A percentile compares a stretch with the other conserved stretches of the same genome.
Evolutionary conservation across 2,888 invertebrate genomes (phyloP).

Genomic region (Oscheius sp.): DNA sequence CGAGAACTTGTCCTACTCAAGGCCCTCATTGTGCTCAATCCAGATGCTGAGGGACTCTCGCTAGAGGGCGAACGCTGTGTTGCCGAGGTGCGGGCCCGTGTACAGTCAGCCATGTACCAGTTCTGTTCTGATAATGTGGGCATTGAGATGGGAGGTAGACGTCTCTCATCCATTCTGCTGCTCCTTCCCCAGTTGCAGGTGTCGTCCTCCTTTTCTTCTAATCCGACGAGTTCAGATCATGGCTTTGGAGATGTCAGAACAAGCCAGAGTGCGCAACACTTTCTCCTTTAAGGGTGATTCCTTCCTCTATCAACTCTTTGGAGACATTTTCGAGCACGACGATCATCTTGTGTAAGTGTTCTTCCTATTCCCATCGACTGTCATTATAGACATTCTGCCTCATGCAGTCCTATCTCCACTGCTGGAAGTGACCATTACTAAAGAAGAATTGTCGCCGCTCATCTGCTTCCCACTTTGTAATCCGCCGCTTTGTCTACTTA

Average conservation of each 20-base stretch:
- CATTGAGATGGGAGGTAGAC: constrained; percentile 50
- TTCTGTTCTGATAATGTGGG: constrained; percentile 44
- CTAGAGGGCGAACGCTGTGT: constrained; percentile 49
- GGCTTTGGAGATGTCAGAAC: constrained; percentile 63
- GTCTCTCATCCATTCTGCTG: constrained; percentile 64
- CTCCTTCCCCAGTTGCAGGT: constrained; percentile 66
- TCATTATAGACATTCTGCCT: constrained; percentile 47
- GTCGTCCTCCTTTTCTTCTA: constrained; percentile 11
- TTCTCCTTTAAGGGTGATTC: constrained; percentile 55
- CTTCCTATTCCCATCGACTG: neutral
- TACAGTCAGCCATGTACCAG: constrained; percentile 64
- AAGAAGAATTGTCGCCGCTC: neutral
- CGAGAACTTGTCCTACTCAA: constrained; percentile 64
- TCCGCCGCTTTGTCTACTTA: neutral
- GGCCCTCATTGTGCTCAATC: constrained; percentile 59
- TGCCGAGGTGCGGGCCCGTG: constrained; percentile 55
- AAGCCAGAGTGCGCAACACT: constrained; percentile 62
- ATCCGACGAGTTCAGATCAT: constrained; percentile 48
- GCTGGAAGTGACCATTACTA: constrained; percentile 27
- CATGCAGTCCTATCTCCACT: constrained; percentile 46
- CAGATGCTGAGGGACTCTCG: constrained; percentile 58
- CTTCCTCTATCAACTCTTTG: constrained; percentile 66
- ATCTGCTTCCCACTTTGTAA: constrained; percentile 15
- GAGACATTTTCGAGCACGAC: constrained; percentile 65
- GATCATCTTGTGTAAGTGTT: constrained; percentile 24